phyloP scores from a whole-genome alignment of 2,888 invertebrate species.

The Thysanoteuthis rhombus region DNA sequence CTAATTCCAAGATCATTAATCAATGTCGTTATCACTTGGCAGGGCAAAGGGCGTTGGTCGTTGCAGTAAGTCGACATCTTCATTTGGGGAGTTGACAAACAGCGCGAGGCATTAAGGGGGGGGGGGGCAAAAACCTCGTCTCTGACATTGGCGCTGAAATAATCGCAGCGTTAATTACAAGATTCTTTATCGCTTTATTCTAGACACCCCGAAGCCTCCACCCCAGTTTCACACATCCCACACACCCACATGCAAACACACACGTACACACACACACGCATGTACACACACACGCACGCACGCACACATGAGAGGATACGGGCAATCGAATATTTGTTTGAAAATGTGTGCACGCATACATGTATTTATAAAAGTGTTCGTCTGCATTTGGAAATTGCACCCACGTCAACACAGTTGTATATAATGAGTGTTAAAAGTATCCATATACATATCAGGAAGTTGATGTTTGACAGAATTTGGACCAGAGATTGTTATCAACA shows the following conservation, averaged over 20 bases:
- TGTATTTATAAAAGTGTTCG: background rate
- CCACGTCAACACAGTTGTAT: too few relatives aligned
- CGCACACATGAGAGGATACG: background rate
- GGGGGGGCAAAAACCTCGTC: background rate
- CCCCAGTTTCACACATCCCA: background rate
- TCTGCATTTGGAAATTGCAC: too few relatives aligned
- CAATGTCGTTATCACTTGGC: background rate
- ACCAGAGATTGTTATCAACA: too few relatives aligned
- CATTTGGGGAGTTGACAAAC: background rate
- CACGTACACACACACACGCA: background rate
- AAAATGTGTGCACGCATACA: background rate
- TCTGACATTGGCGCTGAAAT: background rate
- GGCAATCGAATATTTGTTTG: background rate
- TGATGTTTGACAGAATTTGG: too few relatives aligned
- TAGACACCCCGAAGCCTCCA: background rate
- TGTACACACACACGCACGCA: too few relatives aligned
- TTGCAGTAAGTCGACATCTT: background rate
- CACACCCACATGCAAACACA: background rate
- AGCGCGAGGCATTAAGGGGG: background rate
- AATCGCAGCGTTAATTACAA: background rate
- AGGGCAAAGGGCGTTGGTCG: background rate
- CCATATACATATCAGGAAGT: too few relatives aligned
- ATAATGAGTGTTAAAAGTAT: too few relatives aligned
- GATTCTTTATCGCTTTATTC: background rate
- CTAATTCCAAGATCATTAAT: background rate